These are phyloP conservation scores for Dunckerocampus dactyliophorus DNA, from an alignment of 2,113 vertebrate genomes.

Conservation along the genomic window DNA sequence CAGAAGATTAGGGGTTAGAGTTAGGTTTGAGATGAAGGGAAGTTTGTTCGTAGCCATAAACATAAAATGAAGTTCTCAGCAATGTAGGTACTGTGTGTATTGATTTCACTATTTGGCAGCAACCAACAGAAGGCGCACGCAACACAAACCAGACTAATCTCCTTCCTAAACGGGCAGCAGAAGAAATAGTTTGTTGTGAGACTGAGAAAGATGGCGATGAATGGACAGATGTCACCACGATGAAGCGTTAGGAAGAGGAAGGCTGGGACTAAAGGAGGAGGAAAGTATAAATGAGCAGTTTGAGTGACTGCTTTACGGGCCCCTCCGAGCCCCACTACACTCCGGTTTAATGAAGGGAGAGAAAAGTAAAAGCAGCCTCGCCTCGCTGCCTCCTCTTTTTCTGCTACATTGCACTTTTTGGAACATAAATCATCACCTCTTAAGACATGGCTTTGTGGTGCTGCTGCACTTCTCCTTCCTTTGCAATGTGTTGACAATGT, in stretches of 20 bases:
- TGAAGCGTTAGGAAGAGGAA: slow-evolving; percentile 17
- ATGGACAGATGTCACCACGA: not conserved
- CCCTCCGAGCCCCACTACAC: slow-evolving; percentile 52
- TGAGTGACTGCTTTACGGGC: slow-evolving; percentile 60
- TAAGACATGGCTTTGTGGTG: slow-evolving; percentile 47
- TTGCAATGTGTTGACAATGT: slow-evolving; percentile 39
- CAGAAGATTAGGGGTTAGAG: no score
- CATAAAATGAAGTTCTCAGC: not conserved
- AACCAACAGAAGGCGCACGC: no score
- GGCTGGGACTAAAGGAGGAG: slow-evolving; percentile 20
- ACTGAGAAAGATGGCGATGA: not conserved
- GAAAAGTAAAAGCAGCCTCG: slow-evolving; percentile 52
- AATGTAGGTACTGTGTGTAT: not conserved
- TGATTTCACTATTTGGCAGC: no score
- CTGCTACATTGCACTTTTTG: slow-evolving; percentile 59
- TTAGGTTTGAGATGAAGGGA: slow-evolving; percentile 29
- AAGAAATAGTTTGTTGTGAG: not conserved
- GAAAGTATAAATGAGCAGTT: slow-evolving; percentile 56
- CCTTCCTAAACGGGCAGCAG: not conserved
- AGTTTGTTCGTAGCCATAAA: not conserved
- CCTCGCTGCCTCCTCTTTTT: slow-evolving; percentile 40
- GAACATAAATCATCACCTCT: slow-evolving; percentile 59
- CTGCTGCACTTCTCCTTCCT: slow-evolving; percentile 35
- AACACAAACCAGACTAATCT: no score
- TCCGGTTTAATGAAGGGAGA: slow-evolving; percentile 62